Evolutionary conservation across 2,113 vertebrate genomes (phyloP).

Genomic region (Cettia cetti): DNA sequence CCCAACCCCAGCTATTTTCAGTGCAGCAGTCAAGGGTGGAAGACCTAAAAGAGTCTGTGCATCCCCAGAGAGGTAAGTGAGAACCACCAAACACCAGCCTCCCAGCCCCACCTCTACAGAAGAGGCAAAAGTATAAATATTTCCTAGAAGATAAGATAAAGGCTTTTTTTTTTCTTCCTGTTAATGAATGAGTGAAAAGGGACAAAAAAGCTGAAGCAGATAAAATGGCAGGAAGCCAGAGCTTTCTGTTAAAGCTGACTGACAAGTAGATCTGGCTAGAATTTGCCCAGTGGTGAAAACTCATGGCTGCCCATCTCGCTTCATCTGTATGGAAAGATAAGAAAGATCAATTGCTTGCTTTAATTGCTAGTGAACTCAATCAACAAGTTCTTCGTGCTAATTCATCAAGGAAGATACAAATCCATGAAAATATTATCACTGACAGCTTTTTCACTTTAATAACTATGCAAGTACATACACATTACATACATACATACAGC

Average conservation of each 20-base stretch:
- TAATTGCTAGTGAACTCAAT: slow-evolving; percentile 37
- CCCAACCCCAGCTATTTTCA: background rate
- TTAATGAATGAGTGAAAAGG: background rate
- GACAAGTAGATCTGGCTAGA: background rate
- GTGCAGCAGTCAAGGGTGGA: background rate
- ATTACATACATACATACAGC: background rate
- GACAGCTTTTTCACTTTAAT: background rate
- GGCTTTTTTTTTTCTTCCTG: background rate
- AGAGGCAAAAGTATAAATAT: background rate
- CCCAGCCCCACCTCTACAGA: background rate
- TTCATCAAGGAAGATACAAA: slow-evolving; percentile 15
- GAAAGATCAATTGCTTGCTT: background rate
- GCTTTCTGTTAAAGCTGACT: background rate
- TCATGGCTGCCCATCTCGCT: background rate
- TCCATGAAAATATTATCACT: background rate
- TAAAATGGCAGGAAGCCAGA: slow-evolving; percentile 12
- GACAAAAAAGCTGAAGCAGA: background rate
- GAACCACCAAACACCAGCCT: background rate
- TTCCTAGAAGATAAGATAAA: background rate
- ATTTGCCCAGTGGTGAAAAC: background rate
- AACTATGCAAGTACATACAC: background rate
- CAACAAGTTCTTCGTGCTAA: slow-evolving; percentile 17
- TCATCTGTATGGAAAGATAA: slow-evolving; percentile 9
- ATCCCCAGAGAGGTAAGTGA: background rate
- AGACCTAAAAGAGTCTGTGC: background rate